Evolutionary conservation across 2,888 invertebrate species (phyloP), one percentile per base, ranked within the genome.

Genomic region (Brenthis hecate): DNA sequence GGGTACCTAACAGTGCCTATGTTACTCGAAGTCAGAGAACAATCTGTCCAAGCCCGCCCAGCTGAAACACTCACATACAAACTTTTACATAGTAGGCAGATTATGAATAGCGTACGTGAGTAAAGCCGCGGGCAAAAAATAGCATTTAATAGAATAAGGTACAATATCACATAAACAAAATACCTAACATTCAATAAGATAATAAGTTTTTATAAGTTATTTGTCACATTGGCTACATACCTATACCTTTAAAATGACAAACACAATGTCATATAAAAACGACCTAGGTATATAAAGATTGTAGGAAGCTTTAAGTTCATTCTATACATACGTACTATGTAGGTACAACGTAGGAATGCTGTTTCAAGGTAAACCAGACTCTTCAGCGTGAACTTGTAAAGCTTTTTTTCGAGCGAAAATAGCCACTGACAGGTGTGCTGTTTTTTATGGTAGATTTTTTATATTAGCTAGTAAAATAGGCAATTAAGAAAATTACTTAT

Each of bases 361-460:
- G 74, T 65, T 66, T 75, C 79, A 79, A 80, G 80, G 80, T 75
- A 73, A 79, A 66, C 80, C 43, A 75, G 79, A 72, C 73, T 77
- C 79, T 77, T 79, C 79, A 72, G 69, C 54, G 68, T 72, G 72
- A 71, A 72, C 76, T 76, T 75, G 74, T 74, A 71, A 74, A 74
- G 72, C 73, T 60, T 66, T 60, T 28, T 43, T 69, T 61, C 57
- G 60, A 66, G 64, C 53, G 51, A 64, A 65, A 68, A 56, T 60
- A 66, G 62, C 66, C 72, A 67, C 71, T 61, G 64, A 43, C 36
- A 8, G 36, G 62, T 68, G 64, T 64, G 47, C 54, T 13, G 19
- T 53, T 62, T 62, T 53, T 61, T 1, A 53, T 1, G 13, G 6
- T 51, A 56, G 6, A 19, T 4, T 28, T 28, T 28, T 28, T 2